Percentiles rank a stretch among this genome's conserved stretches.
phyloP scores from a whole-genome alignment of 2,797 vertebrate species.

The Girardinus metallicus region DNA sequence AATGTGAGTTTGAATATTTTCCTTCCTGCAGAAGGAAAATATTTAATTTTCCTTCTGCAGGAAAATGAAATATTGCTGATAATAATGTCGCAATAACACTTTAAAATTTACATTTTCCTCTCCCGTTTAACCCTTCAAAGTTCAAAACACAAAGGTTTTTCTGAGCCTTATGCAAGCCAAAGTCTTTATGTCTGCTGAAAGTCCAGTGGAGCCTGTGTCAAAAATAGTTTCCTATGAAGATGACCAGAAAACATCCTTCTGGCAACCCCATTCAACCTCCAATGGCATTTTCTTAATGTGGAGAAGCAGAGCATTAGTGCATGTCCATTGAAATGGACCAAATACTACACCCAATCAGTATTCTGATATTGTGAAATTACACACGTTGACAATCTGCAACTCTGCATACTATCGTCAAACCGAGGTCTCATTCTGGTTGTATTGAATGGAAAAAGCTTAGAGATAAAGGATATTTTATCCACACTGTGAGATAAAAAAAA shows the following conservation, averaged over 20 bases:
- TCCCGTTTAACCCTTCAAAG: neutral
- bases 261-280: neutral
- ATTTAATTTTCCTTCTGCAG: neutral
- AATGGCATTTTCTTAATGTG: neutral
- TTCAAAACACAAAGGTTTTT: neutral
- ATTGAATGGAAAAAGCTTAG: neutral
- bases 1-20: too few species aligned
- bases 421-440: neutral
- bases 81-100: neutral
- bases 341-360: neutral
- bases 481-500: conserved; percentile 10
- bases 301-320: neutral
- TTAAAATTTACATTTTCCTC: neutral
- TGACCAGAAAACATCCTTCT: neutral
- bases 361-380: neutral
- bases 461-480: neutral
- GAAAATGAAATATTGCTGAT: neutral
- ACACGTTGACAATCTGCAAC: neutral
- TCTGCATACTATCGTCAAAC: neutral
- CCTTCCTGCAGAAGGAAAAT: too few species aligned
- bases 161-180: neutral
- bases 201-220: neutral
- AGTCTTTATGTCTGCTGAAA: neutral
- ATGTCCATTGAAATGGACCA: neutral
- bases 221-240: neutral